A percentile compares a stretch with the other conserved stretches of the same genome.
Evolutionary conservation across 2,113 vertebrate genomes (phyloP).

Genomic region (Saguinus imperator): DNA sequence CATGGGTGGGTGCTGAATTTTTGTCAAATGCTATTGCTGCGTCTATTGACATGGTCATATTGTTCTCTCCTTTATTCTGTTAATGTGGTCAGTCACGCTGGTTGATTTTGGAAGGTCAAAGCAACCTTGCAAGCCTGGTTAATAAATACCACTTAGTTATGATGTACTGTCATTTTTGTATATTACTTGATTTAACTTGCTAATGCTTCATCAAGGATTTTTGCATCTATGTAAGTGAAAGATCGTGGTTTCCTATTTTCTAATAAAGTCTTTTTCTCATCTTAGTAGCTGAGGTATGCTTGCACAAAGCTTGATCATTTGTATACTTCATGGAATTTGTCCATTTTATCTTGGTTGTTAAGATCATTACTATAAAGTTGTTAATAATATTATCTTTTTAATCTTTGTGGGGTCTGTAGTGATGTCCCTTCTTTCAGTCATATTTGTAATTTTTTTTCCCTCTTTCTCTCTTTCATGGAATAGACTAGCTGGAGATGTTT

Average conservation of each 20-base stretch:
- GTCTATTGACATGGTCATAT: background rate
- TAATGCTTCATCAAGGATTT: background rate
- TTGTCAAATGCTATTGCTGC: background rate
- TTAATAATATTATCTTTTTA: background rate
- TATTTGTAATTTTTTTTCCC: background rate
- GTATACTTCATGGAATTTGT: background rate
- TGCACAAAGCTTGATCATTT: background rate
- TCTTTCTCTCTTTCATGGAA: no score
- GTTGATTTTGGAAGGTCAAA: background rate
- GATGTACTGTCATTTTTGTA: background rate
- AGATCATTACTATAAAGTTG: background rate
- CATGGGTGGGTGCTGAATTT: background rate
- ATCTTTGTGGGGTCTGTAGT: background rate
- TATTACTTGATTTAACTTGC: background rate
- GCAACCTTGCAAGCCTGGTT: background rate
- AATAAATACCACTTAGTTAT: background rate
- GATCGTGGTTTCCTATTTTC: background rate
- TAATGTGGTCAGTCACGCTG: background rate
- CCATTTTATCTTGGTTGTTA: background rate
- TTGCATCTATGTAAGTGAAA: background rate
- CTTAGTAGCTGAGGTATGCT: background rate
- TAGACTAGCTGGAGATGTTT: background rate
- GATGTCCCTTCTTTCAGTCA: background rate
- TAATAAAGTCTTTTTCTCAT: background rate
- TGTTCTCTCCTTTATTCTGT: background rate